phyloP scores from a whole-genome alignment of 2,113 vertebrate species.

The Rhea americana region DNA sequence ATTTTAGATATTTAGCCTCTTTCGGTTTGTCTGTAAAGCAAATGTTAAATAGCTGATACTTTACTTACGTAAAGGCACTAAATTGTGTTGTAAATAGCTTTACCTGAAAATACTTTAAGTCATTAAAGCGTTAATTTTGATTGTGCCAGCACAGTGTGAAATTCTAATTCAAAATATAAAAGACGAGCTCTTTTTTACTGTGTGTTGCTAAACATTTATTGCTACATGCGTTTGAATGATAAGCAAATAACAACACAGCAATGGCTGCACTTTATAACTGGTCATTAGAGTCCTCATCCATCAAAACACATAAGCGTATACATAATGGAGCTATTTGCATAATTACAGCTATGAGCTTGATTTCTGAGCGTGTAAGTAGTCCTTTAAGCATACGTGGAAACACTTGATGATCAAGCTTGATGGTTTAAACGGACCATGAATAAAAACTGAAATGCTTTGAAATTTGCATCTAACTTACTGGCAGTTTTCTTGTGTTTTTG shows the following conservation, averaged over 20 bases:
- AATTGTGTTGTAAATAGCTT: background rate
- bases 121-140: constrained; percentile 2
- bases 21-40: background rate
- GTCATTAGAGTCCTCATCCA: constrained; percentile 14
- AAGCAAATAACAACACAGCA: constrained; percentile 22
- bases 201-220: constrained; percentile 53
- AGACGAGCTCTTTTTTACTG: constrained; percentile 4
- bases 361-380: background rate
- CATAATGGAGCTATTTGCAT: background rate
- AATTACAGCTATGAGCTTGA: constrained; percentile 15
- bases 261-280: background rate
- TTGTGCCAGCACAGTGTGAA: background rate
- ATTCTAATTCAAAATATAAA: constrained; percentile 23
- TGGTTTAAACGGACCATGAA: background rate
- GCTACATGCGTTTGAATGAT: background rate
- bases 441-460: accelerated
- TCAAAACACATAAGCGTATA: background rate
- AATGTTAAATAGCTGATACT: background rate
- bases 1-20: background rate
- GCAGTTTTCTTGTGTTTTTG: accelerated
- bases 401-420: background rate
- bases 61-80: background rate
- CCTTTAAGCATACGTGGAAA: background rate
- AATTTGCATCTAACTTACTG: background rate
- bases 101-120: background rate